Base-by-base conservation (phyloP, 2,113 vertebrate species). In the Prolemur simus region DNA sequence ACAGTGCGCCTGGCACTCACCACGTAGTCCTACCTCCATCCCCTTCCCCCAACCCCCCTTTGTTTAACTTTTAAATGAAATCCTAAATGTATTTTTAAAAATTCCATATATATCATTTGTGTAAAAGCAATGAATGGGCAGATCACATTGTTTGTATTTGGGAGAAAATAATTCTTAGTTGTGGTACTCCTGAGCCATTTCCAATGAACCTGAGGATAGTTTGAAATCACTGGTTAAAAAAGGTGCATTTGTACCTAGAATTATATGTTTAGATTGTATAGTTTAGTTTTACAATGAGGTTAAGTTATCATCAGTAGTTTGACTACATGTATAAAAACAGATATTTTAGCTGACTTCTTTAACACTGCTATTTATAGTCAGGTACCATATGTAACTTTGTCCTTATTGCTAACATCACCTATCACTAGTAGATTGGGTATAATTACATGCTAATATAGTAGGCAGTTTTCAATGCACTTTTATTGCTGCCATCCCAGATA, bases 391-490 rank as follows among this genome's bases (percentile, higher is more conserved):
- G 29, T 42, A 95, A 39, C 23, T 89, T 88, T 78, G 13, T 63
- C 77, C 92, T 89, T 78, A 89, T 94, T 93, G 25, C 78, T 89
- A 78, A 82, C 45, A 77, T 71, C 63, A 58, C 4, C 27, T 74
- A 81, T 95, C 73, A 76, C 76, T 96, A 71, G 52, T 69, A 92
- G 83, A 88, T 91, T 37, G 52, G 20, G 45, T 66, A 54, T n/a
- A 88, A 86, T 92, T 84, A 77, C 23, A 94, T 91, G 73, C 34
- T 89, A 95, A 94, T 87, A 94, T 14, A 63, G 52, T 64, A 94
- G 56, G 34, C 18, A 95, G 71, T 92, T 88, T 93, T 80, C 66
- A 96, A 73, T 92, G 23, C 18, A 84, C 56, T 78, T 95, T 96
- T 95, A 91, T 88, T 95, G 93, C 64, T 95, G 52, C 86, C 93